These are phyloP conservation scores for Thalassarche chlororhynchos DNA, from an alignment of 2,113 vertebrate species.

Conservation along the genomic window DNA sequence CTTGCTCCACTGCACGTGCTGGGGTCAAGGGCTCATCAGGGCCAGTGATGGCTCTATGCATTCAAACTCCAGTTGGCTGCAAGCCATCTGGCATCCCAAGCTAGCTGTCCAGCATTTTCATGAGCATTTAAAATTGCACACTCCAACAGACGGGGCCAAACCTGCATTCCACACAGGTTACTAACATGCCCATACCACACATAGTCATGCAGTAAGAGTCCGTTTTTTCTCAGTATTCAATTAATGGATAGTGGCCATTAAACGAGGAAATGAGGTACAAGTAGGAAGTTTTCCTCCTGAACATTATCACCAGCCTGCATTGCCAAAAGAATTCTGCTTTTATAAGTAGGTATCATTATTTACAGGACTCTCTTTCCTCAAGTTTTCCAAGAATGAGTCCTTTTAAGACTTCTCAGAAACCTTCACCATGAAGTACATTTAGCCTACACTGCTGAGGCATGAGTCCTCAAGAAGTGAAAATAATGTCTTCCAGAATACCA, in stretches of 20 bases:
- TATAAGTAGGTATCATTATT: slow-evolving; percentile 40
- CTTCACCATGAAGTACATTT: slow-evolving; percentile 31
- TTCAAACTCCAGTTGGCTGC: background rate
- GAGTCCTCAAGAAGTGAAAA: slow-evolving; percentile 13
- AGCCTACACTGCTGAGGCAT: background rate
- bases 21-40: background rate
- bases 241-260: background rate
- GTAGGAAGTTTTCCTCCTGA: background rate
- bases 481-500: slow-evolving; percentile 44
- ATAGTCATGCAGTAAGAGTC: background rate
- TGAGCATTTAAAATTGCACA: background rate
- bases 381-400: slow-evolving; percentile 51
- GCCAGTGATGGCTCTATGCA: background rate
- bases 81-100: background rate
- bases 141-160: slow-evolving; percentile 9
- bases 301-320: background rate
- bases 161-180: slow-evolving; percentile 36
- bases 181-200: background rate
- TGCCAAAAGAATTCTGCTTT: slow-evolving; percentile 44
- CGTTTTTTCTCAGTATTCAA: background rate
- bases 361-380: slow-evolving; percentile 32
- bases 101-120: background rate
- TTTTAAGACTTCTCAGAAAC: slow-evolving; percentile 66
- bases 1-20: background rate
- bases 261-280: slow-evolving; percentile 33